Conservation (phyloP, 2,113 vertebrate species). For the Mionectes macconnelli region DNA sequence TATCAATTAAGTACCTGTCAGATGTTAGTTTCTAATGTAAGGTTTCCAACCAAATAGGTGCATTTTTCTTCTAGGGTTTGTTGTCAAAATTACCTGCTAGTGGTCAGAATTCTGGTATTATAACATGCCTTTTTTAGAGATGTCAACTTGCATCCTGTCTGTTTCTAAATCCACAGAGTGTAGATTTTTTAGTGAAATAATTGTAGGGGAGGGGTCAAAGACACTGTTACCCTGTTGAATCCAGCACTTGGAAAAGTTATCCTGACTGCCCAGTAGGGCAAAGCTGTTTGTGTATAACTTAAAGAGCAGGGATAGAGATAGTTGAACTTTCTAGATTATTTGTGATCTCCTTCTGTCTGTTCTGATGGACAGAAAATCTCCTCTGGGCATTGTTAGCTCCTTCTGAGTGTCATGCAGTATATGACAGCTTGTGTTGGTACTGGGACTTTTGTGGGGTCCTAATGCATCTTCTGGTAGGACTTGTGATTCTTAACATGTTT, state of each 20-base stretch:
- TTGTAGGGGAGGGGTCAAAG: not conserved
- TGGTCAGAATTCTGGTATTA: not conserved
- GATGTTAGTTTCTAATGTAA: not conserved
- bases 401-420: not conserved
- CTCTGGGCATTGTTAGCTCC: not conserved
- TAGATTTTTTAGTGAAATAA: not conserved
- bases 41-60: not conserved
- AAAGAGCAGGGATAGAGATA: not conserved
- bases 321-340: not conserved
- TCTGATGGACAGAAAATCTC: not conserved
- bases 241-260: not conserved
- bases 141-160: not conserved
- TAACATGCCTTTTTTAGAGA: not conserved
- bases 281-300: not conserved
- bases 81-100: not conserved
- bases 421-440: not conserved
- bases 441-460: not conserved
- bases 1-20: not conserved
- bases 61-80: not conserved
- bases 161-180: not conserved
- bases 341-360: not conserved
- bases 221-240: not conserved
- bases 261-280: not conserved
- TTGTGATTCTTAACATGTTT: not conserved
- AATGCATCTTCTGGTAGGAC: not conserved